These are phyloP conservation scores for Huso huso DNA, from an alignment of 2,797 vertebrate species.

Conservation along the genomic window DNA sequence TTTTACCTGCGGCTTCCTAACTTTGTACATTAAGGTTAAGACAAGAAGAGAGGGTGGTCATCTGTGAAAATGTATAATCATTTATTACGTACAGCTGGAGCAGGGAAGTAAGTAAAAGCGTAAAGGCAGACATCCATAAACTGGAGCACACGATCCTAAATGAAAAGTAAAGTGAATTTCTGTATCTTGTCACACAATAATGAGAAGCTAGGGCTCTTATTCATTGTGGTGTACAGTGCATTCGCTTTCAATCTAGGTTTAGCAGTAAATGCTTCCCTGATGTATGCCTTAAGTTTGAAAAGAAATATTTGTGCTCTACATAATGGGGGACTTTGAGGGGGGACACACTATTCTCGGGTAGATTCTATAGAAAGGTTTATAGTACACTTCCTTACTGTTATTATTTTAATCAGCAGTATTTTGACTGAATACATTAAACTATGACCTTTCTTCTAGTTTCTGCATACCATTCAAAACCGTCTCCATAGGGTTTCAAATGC, in stretches of 20 bases:
- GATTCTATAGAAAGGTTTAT: conserved; percentile 66
- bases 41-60: conserved; percentile 74
- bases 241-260: conserved; percentile 64
- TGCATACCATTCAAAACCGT: not conserved
- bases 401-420: conserved; percentile 60
- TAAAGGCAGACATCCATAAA: conserved; percentile 76
- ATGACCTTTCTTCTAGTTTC: conserved; percentile 6
- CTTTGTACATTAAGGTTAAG: conserved; percentile 77
- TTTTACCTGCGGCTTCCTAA: conserved; percentile 79
- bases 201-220: conserved; percentile 77
- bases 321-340: conserved; percentile 67
- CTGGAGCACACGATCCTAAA: conserved; percentile 67
- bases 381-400: conserved; percentile 61
- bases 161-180: conserved; percentile 84
- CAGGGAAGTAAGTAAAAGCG: conserved; percentile 72
- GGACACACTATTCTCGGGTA: conserved; percentile 59
- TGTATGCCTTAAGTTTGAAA: conserved; percentile 69
- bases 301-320: conserved; percentile 76
- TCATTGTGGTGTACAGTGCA: conserved; percentile 63
- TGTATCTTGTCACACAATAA: conserved; percentile 79
- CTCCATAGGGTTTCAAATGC: conserved; percentile 3
- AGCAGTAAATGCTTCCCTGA: conserved; percentile 69
- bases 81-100: conserved; percentile 75
- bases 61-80: conserved; percentile 89
- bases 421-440: conserved; percentile 35